Evolutionary conservation across 2,888 invertebrate genomes (phyloP), one percentile per base, ranked within the genome.

Genomic region (Hypolimnas misippus): DNA sequence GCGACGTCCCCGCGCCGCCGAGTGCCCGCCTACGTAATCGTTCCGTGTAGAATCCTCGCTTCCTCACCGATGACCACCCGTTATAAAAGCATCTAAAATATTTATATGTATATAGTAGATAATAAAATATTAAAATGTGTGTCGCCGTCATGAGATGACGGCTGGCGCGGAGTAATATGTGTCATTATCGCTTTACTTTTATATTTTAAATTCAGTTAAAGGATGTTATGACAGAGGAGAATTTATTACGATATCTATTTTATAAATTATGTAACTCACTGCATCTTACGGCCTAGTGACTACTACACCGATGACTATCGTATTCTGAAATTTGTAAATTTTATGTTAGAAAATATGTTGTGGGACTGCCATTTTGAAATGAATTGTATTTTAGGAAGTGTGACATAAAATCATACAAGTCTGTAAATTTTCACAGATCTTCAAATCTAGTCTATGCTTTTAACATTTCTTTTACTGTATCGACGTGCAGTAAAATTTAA

Each of bases 381-480:
- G 75, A 83, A 46, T 78, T 65, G 65, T 68, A 65, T 78, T 79
- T 77, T 77, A 74, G 76, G 74, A 76, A 76, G 76, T 76, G 82
- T 74, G 74, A 76, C 68, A 70, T 70, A 79, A 70, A 73, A 38
- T 54, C 63, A 52, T 52, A 50, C 76, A 74, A 73, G 75, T 79
- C 81, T 82, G 68, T 78, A 73, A 78, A 76, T 77, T 83, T 82
- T 79, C 79, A 74, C 76, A 78, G 78, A 81, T 78, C 80, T 84
- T 83, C 77, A 75, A 82, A 79, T 87, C 89, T 89, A 89, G 88
- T 89, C 89, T 89, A 77, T 77, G 79, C 83, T 82, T 76, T 76
- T 79, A 75, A 82, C 80, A 55, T 81, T 70, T 71, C 58, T 76
- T 77, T 78, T 75, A 53, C 60, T 57, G 57, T 69, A 73, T 65